Evolutionary conservation across 2,888 invertebrate species (phyloP).

Genomic region (Athripsodes cinereus): DNA sequence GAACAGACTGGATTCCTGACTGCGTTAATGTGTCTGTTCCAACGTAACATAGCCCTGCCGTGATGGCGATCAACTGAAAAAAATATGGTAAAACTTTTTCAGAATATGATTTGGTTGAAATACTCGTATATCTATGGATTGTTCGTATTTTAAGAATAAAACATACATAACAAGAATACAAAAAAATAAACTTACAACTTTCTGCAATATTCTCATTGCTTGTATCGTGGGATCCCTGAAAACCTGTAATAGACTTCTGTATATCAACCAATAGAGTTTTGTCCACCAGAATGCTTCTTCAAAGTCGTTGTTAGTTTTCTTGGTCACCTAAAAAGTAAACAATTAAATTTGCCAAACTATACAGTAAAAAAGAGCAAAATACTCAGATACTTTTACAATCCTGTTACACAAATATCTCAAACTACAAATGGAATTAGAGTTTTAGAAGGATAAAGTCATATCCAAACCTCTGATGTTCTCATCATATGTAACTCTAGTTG

Average conservation of each 20-base stretch:
- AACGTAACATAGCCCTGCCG: constrained; percentile 80
- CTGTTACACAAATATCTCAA: background rate
- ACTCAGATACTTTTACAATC: too few species aligned
- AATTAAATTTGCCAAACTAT: too few species aligned
- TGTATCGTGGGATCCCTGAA: constrained; percentile 78
- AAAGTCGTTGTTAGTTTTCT: constrained; percentile 30
- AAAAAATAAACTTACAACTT: constrained; percentile 56
- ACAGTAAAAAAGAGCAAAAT: too few species aligned
- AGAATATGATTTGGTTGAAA: too few species aligned
- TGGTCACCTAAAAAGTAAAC: background rate
- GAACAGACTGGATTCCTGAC: constrained; percentile 78
- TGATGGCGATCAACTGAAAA: constrained; percentile 59
- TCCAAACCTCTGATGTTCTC: constrained; percentile 45
- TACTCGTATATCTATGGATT: background rate
- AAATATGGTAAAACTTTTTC: too few species aligned
- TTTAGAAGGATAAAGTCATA: background rate
- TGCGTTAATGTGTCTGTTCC: constrained; percentile 69
- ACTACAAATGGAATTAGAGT: background rate
- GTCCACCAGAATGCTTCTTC: constrained; percentile 62
- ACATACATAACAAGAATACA: background rate
- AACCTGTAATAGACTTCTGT: constrained; percentile 67
- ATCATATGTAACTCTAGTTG: constrained; percentile 66
- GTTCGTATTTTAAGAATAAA: background rate
- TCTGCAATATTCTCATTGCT: constrained; percentile 68
- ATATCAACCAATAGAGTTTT: constrained; percentile 69